Evolutionary conservation across 2,888 invertebrate species (phyloP), one percentile per base, ranked within the genome.

Genomic region (Lacanobia wlatinum): DNA sequence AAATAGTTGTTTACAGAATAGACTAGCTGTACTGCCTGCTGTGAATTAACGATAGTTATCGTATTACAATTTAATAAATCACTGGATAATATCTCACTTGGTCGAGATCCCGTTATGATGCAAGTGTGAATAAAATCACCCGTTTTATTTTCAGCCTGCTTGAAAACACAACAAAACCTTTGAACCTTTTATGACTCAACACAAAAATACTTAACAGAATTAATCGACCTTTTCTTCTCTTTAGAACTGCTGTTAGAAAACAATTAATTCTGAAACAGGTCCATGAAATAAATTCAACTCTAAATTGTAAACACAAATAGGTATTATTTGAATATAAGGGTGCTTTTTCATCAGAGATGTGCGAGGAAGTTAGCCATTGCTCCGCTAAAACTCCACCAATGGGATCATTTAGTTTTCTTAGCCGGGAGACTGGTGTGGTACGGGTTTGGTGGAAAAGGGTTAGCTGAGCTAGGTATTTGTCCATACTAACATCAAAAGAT

Each of bases 261-360:
- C 65, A 75, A 78, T 82, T 75, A 84, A 75, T 70, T 74, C 53
- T 70, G 16, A 40, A 75, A 67, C 64, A 73, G 63, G 60, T 63
- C 55, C 43, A 67, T 83, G 62, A 71, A 74, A 73, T 77, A 79
- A 79, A 84, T 79, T 76, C 59, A 58, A 71, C 43, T 70, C 50
- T 70, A 60, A 59, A 77, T 83, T 76, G 70, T 67, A 46, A 78
- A 80, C 64, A 74, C 52, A 78, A 79, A 76, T 76, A 78, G 58
- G 73, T 76, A 78, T 82, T 84, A 78, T 78, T 81, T 80, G 53
- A 59, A 70, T 75, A 65, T 69, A 23, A 67, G n/a, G 59, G 53
- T 56, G n/a, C 10, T 56, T 34, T 56, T 18, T 4, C 14, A 28
- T 28, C 34, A n/a, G 18, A 34, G 18, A 56, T 56, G 38, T 56